phyloP scores from a whole-genome alignment of 2,113 vertebrate species.

The Murina feae region DNA sequence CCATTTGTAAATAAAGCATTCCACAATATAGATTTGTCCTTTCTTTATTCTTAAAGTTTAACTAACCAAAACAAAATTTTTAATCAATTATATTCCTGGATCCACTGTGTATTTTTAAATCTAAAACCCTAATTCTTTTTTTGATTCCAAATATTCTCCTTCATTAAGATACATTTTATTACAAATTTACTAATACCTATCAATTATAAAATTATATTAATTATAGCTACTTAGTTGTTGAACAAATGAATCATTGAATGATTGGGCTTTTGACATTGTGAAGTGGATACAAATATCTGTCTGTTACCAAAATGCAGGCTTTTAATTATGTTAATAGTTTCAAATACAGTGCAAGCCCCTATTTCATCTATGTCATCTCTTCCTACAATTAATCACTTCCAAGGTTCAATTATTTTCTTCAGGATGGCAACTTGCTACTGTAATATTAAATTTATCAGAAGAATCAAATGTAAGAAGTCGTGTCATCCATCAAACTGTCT shows the following conservation, averaged over 20 bases:
- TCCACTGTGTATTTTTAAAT: not conserved
- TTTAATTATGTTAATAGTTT: constrained; percentile 51
- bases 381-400: constrained; percentile 27
- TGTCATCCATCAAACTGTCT: constrained; percentile 19
- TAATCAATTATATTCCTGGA: not conserved
- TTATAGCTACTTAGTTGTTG: constrained; percentile 1
- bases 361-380: constrained; percentile 29
- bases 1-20: not conserved
- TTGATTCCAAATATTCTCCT: not conserved
- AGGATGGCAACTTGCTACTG: not conserved
- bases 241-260: not conserved
- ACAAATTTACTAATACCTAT: not conserved
- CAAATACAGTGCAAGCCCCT: not conserved
- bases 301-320: not conserved
- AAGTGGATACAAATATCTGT: not conserved
- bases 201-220: not conserved
- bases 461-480: constrained; percentile 14
- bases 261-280: not conserved
- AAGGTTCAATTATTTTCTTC: constrained; percentile 45
- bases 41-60: not conserved
- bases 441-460: constrained; percentile 54
- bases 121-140: not conserved
- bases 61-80: not conserved
- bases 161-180: not conserved
- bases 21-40: not conserved